phyloP scores from a whole-genome alignment of 35 echinoderm and acorn worm species.

The Ptychodera flava region DNA sequence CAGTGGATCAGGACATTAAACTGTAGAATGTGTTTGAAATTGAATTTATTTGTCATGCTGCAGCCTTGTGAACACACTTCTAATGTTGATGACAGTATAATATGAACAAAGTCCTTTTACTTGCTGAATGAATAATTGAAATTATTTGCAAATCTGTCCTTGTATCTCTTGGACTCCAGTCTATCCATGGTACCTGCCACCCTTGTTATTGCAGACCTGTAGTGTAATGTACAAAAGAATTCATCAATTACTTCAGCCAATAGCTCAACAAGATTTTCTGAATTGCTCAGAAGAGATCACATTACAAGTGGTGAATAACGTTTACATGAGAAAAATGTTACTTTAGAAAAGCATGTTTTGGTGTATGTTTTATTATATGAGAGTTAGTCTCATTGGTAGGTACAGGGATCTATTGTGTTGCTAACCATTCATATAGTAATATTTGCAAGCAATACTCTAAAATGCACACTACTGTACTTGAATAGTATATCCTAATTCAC shows the following conservation, averaged over 20 bases:
- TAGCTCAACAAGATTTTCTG: not conserved
- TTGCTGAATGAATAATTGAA: constrained; percentile 66
- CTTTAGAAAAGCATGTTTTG: not conserved
- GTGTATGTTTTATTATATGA: not conserved
- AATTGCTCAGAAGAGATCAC: not conserved
- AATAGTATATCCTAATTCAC: too few relatives aligned
- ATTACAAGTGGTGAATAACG: not conserved
- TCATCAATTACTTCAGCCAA: too few relatives aligned
- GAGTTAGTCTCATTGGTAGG: not conserved
- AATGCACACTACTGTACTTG: too few relatives aligned
- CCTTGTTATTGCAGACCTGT: constrained; percentile 55
- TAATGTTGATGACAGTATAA: too few relatives aligned
- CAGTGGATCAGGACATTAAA: too few relatives aligned
- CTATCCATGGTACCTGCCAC: constrained; percentile 58
- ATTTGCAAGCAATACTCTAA: too few relatives aligned
- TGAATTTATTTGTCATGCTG: too few relatives aligned
- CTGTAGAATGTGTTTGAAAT: too few relatives aligned
- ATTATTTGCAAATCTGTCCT: constrained; percentile 87
- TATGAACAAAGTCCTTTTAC: too few relatives aligned
- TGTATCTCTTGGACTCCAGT: constrained; percentile 48
- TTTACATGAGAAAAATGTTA: not conserved
- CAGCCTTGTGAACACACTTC: too few relatives aligned
- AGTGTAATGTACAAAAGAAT: too few relatives aligned
- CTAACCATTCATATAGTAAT: too few relatives aligned
- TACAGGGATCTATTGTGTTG: not conserved